phyloP scores from a whole-genome alignment of 2,113 vertebrate genomes.

The Oncorhynchus gorbuscha region DNA sequence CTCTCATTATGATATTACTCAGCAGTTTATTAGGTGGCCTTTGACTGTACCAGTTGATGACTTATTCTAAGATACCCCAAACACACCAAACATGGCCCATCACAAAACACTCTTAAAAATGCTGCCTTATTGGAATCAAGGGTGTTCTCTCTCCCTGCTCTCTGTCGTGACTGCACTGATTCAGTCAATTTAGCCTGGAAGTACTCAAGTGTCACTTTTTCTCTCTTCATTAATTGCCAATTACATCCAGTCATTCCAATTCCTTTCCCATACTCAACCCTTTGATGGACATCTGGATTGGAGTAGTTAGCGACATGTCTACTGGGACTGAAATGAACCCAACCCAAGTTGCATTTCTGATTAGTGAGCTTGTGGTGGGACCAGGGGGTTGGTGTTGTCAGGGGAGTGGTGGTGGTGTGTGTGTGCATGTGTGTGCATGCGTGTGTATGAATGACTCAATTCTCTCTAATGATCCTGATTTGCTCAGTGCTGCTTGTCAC shows the following conservation, averaged over 20 bases:
- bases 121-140: neutral
- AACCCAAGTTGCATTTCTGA: neutral
- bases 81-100: neutral
- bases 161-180: neutral
- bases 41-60: neutral
- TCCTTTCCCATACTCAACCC: neutral
- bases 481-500: neutral
- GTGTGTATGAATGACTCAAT: neutral
- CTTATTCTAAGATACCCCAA: neutral
- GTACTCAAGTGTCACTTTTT: neutral
- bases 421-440: too few relatives aligned
- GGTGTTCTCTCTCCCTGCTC: neutral
- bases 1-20: too few relatives aligned
- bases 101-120: neutral
- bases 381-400: neutral
- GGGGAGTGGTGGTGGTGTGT: neutral
- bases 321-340: neutral
- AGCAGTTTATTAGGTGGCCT: too few relatives aligned
- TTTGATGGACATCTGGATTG: slow-evolving; percentile 1
- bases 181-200: neutral
- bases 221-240: neutral
- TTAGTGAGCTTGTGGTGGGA: neutral
- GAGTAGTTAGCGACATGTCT: neutral
- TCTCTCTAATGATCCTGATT: neutral
- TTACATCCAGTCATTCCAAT: neutral